Percentiles rank a stretch among this genome's conserved stretches.
phyloP scores from a whole-genome alignment of 2,113 vertebrate genomes.

The Tragelaphus scriptus region DNA sequence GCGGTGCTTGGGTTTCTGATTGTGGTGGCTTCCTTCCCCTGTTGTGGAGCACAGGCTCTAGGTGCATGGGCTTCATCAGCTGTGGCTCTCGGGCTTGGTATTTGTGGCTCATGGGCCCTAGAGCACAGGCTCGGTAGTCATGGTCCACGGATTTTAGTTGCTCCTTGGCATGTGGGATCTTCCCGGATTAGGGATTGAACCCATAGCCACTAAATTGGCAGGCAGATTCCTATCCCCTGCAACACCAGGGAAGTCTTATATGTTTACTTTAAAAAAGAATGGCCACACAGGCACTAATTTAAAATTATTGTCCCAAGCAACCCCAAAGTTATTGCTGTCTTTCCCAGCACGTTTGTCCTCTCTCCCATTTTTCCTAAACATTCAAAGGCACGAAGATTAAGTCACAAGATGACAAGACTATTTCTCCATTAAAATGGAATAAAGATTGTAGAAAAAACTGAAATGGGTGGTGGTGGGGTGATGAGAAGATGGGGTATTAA shows the following conservation, averaged over 20 bases:
- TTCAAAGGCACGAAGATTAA: background rate
- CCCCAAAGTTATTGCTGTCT: background rate
- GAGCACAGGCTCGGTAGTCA: background rate
- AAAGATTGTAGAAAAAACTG: background rate
- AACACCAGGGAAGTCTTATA: background rate
- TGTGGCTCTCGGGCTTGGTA: background rate
- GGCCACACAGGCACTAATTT: background rate
- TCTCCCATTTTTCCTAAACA: background rate
- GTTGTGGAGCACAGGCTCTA: background rate
- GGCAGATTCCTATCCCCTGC: background rate
- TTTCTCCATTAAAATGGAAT: background rate
- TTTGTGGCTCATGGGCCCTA: background rate
- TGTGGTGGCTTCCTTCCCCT: background rate
- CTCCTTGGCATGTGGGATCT: background rate
- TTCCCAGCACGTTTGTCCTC: background rate
- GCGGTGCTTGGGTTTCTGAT: background rate
- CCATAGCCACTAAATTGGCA: background rate
- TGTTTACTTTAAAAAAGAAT: background rate
- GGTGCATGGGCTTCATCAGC: background rate
- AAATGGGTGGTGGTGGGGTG: background rate
- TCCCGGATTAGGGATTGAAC: accelerated
- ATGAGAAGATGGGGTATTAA: accelerated
- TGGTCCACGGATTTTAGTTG: background rate
- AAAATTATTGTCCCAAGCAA: background rate
- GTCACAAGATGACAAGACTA: background rate